Conservation (phyloP, 2,797 vertebrate species). For the Macroramphosus scolopax region DNA sequence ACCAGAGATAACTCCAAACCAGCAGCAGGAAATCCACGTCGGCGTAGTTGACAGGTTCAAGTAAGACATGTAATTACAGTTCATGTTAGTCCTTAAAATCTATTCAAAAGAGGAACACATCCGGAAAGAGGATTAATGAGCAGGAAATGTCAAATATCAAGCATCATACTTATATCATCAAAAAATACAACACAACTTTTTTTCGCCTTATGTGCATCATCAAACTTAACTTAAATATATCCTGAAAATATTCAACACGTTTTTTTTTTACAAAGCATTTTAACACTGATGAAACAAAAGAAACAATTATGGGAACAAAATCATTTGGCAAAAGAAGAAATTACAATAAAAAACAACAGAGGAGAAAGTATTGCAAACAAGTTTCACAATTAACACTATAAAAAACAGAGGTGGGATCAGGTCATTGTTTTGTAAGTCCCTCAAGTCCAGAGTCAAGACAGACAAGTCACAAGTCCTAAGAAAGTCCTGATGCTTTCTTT, state of each 20-base stretch:
- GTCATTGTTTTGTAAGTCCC: background rate
- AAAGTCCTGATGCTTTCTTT: too few relatives aligned
- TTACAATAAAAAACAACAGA: slow-evolving; percentile 13
- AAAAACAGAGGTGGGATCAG: slow-evolving; percentile 11
- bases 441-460: too few relatives aligned
- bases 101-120: slow-evolving; percentile 24
- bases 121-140: slow-evolving; percentile 23
- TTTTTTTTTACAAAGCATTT: slow-evolving; percentile 58
- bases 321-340: slow-evolving; percentile 24
- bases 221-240: slow-evolving; percentile 62
- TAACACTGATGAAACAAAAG: slow-evolving; percentile 71
- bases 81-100: slow-evolving; percentile 57
- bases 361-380: slow-evolving; percentile 26
- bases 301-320: slow-evolving; percentile 24
- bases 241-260: slow-evolving; percentile 46
- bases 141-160: slow-evolving; percentile 35
- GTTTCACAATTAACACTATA: slow-evolving; percentile 43
- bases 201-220: slow-evolving; percentile 39
- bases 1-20: slow-evolving; percentile 38
- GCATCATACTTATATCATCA: slow-evolving; percentile 19
- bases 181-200: slow-evolving; percentile 26
- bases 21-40: slow-evolving; percentile 53
- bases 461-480: too few relatives aligned
- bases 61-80: slow-evolving; percentile 59
- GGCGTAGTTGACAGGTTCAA: slow-evolving; percentile 57